These are phyloP conservation scores for Megaleporinus macrocephalus DNA, from an alignment of 2,113 vertebrate species.

Conservation along the genomic window DNA sequence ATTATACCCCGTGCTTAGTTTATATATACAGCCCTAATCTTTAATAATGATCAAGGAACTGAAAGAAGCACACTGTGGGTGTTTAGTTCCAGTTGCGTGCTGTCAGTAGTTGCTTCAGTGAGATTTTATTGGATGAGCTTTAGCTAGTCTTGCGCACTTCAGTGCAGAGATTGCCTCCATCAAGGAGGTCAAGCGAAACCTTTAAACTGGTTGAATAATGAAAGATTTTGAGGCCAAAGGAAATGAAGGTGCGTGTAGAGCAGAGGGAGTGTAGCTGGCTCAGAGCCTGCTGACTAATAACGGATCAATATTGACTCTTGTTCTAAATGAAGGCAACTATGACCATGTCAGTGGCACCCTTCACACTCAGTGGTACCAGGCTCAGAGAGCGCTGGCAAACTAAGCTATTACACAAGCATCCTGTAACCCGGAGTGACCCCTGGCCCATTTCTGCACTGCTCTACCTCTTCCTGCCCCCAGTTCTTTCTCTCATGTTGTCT, in stretches of 20 bases:
- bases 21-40: too few relatives aligned
- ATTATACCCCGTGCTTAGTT: too few relatives aligned
- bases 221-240: constrained; percentile 13
- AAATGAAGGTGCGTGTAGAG: background rate
- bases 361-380: constrained; percentile 12
- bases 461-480: background rate
- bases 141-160: background rate
- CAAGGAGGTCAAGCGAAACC: background rate
- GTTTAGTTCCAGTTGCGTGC: too few relatives aligned
- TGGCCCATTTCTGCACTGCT: background rate
- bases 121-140: too few relatives aligned
- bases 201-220: background rate
- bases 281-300: constrained; percentile 29
- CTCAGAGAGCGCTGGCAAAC: background rate
- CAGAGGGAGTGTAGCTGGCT: constrained; percentile 7
- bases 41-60: too few relatives aligned
- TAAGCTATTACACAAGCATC: background rate
- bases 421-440: background rate
- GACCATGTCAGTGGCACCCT: background rate
- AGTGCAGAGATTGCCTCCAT: background rate
- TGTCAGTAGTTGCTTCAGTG: too few relatives aligned
- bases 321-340: constrained; percentile 8
- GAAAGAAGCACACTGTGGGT: too few relatives aligned
- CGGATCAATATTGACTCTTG: constrained; percentile 32
- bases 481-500: background rate